Base-by-base conservation (phyloP, 2,888 invertebrate species). In the Sipha maydis region DNA sequence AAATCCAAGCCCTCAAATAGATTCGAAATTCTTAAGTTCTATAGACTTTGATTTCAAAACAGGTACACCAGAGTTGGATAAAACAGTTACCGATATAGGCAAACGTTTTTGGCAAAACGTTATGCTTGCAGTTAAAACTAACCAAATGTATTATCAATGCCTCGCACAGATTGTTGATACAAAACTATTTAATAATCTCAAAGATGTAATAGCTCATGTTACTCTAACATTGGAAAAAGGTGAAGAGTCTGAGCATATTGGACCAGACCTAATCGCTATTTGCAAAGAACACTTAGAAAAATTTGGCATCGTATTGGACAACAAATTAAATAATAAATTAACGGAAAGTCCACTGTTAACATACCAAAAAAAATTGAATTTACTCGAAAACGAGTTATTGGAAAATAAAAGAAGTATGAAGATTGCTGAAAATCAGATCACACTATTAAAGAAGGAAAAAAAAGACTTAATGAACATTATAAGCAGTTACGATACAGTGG, bases 51-150 rank as follows among this genome's bases (percentile, higher is more conserved):
- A 41, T 76, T 67, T 67, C 0, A 54, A 71, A 71, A 54, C 34
- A 1, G 48, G 5, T 21, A n/a, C 5, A 56, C 1, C 79, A 9
- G 61, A 86, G n/a, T 17, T 80, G 21, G 41, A 61, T 31, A 2
- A 25, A 25, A 61, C 31, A 9, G 41, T 41, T 3, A n/a, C 76
- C 38, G 9, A 84, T 38, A 14, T 31, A 73, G 56, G 14, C 48
- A 41, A 14, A 41, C 7, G 21, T 76, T 85, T 80, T 28, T 86
- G 73, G 80, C 34, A 80, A 17, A 80, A 56, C 17, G 34, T 86
- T 38, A 17, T 80, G 11, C 28, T n/a, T 0, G 0, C 19, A 9
- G 73, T 73, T 4, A 17, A 41, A 0, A 1, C 38, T 9, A 80
- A 86, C 56, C 61, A 31, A 1, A 4, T 21, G 8, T 86, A 80